A percentile compares a stretch with the other conserved stretches of the same genome.
phyloP scores from a whole-genome alignment of 2,888 invertebrate species.

The Acanthopleura granulata region DNA sequence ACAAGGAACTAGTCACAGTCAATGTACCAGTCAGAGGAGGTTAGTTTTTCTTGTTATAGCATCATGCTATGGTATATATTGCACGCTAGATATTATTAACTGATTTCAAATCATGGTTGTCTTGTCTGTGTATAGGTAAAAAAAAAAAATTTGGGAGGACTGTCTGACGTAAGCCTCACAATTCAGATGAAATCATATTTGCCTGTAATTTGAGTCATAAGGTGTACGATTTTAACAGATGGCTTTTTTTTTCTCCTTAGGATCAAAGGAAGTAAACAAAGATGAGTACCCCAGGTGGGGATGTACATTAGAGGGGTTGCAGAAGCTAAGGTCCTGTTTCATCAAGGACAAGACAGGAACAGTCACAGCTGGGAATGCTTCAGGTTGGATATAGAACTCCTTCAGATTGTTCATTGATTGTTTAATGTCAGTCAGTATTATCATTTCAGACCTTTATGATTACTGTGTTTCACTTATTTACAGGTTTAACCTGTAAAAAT shows the following conservation, averaged over 20 bases:
- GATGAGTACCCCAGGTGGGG: conserved; percentile 82
- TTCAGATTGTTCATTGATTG: too few species aligned
- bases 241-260: conserved; percentile 30
- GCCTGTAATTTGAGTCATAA: background rate
- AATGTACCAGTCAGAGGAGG: conserved; percentile 71
- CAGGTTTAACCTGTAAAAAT: too few species aligned
- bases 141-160: too few species aligned
- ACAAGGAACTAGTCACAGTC: conserved; percentile 81
- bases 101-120: too few species aligned
- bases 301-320: conserved; percentile 75
- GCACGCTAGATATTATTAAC: too few species aligned
- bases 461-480: too few species aligned
- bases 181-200: too few species aligned
- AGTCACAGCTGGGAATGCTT: conserved; percentile 80
- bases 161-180: too few species aligned
- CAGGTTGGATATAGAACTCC: conserved; percentile 71
- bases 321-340: conserved; percentile 78
- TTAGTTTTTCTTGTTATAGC: conserved; percentile 34
- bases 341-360: conserved; percentile 74
- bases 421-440: too few species aligned
- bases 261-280: conserved; percentile 50
- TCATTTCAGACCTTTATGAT: too few species aligned
- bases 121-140: too few species aligned
- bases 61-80: too few species aligned
- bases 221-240: background rate